Conservation (phyloP, 2,113 vertebrate genomes). For the Lepus americanus region DNA sequence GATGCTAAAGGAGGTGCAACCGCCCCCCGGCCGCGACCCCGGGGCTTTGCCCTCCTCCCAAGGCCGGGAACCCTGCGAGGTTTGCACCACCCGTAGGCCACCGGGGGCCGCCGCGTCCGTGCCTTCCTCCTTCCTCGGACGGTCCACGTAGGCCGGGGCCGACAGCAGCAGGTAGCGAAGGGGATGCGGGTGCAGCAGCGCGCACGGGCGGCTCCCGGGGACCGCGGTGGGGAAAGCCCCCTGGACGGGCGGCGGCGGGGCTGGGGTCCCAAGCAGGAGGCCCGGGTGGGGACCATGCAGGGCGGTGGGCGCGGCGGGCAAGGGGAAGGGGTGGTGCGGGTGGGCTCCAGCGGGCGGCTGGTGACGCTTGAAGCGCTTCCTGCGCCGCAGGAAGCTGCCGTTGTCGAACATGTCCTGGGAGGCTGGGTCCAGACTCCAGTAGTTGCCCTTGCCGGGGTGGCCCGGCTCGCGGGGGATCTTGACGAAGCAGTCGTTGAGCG, state of each 20-base stretch:
- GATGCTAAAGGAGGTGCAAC: slow-evolving; percentile 74
- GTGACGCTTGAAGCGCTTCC: slow-evolving; percentile 94
- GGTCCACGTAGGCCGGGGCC: neutral
- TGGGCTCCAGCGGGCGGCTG: slow-evolving; percentile 67
- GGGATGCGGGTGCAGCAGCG: slow-evolving; percentile 26
- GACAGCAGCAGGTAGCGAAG: slow-evolving; percentile 73
- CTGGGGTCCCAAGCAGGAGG: slow-evolving; percentile 54
- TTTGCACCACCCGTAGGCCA: neutral
- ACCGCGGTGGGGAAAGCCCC: neutral
- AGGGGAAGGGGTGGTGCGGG: slow-evolving; percentile 19
- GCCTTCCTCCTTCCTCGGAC: neutral
- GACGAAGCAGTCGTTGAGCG: slow-evolving; percentile 98
- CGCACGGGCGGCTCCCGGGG: neutral
- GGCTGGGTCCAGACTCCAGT: slow-evolving; percentile 95
- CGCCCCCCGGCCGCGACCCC: neutral
- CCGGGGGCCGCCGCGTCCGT: neutral
- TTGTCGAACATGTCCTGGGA: slow-evolving; percentile 96
- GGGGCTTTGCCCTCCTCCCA: neutral
- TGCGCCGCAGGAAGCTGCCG: slow-evolving; percentile 94
- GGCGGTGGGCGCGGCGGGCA: slow-evolving; percentile 1
- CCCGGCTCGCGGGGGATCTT: slow-evolving; percentile 97
- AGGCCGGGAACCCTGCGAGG: neutral
- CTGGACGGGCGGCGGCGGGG: neutral
- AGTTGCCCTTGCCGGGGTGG: slow-evolving; percentile 97
- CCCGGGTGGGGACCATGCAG: slow-evolving; percentile 8